Base-by-base conservation (phyloP, 2,888 invertebrate species). In the Desoria tigrina region DNA sequence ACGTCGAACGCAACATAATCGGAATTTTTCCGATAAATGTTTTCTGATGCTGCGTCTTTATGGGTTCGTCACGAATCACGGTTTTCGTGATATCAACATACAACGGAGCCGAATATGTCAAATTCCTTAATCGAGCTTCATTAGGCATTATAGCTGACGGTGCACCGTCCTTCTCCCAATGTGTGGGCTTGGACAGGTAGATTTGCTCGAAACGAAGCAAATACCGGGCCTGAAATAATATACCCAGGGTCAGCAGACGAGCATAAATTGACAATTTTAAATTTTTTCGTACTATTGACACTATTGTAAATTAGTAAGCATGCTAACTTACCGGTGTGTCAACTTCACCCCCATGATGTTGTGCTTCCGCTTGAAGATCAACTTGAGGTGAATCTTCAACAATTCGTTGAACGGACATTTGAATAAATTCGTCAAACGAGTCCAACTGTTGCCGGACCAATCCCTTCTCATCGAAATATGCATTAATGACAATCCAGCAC, bases 71-170 rank as follows among this genome's bases (percentile, higher is more conserved):
- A 79, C 91, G 90, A 6, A 92, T 86, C 76, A 95, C 91, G 0
- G 94, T 96, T 84, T 99, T 99, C 0, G 94, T 94, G 66, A 99
- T 98, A 80, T 99, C 99, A 0, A 99, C 98, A 82, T 99, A 99
- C 0, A 99, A 83, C 1, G 99, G 99, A 1, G 99, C 98, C 0
- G 98, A 97, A 81, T 99, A 99, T 0, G 97, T 97, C 42, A 98
- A 83, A 83, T 99, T 99, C 65, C 99, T 86, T 61, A 99, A 85
- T 69, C 99, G 87, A 2, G 99, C 99, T 82, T 99, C 99, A 79
- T 99, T 99, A 0, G 99, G 99, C 96, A 99, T 99, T 97, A 99
- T 97, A 66, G 97, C 96, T 65, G 94, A 92, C 16, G 98, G 97
- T 0, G 97, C 94, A 79, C 99, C 99, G 84, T 99, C 99, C 82